phyloP scores from a whole-genome alignment of 92 coral and sea anemone genomes.

The Epizoanthus ramosus region DNA sequence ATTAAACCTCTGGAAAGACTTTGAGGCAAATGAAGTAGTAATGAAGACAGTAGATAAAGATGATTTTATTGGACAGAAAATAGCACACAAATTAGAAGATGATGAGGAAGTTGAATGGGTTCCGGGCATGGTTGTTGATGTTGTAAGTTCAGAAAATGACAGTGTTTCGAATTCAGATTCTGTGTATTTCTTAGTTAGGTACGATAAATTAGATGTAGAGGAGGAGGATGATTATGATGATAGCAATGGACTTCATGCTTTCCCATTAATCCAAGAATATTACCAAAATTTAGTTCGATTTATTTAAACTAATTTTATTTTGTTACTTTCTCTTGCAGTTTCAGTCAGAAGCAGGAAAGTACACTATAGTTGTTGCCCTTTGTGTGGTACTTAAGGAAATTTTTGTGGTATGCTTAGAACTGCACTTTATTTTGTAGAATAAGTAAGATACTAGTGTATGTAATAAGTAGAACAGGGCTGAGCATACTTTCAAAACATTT shows the following conservation, averaged over 20 bases:
- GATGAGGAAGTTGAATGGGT: slow-evolving; percentile 31
- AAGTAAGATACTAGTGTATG: not conserved
- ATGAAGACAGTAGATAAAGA: slow-evolving; percentile 16
- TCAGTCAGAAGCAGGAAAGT: not conserved
- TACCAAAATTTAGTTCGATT: slow-evolving; percentile 12
- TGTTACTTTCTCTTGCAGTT: not conserved
- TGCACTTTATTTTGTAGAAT: not conserved
- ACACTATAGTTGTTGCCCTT: slow-evolving; percentile 37
- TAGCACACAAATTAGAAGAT: slow-evolving; percentile 34
- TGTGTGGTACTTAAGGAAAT: slow-evolving; percentile 6
- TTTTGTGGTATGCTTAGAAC: not conserved
- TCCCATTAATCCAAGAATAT: slow-evolving; percentile 32
- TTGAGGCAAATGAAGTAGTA: slow-evolving; percentile 11
- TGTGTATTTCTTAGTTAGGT: slow-evolving; percentile 9
- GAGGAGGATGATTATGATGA: not conserved
- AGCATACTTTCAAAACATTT: not conserved
- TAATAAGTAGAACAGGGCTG: not conserved
- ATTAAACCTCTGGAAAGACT: slow-evolving; percentile 24
- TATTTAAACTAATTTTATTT: not conserved
- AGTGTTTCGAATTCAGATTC: not conserved
- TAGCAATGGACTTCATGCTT: slow-evolving; percentile 23
- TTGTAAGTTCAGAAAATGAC: not conserved
- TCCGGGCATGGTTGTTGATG: slow-evolving; percentile 34
- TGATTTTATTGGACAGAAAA: slow-evolving; percentile 19
- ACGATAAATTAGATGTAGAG: slow-evolving; percentile 11